Evolutionary conservation across 2,113 vertebrate species (phyloP).

Genomic region (Semnornis frantzii): DNA sequence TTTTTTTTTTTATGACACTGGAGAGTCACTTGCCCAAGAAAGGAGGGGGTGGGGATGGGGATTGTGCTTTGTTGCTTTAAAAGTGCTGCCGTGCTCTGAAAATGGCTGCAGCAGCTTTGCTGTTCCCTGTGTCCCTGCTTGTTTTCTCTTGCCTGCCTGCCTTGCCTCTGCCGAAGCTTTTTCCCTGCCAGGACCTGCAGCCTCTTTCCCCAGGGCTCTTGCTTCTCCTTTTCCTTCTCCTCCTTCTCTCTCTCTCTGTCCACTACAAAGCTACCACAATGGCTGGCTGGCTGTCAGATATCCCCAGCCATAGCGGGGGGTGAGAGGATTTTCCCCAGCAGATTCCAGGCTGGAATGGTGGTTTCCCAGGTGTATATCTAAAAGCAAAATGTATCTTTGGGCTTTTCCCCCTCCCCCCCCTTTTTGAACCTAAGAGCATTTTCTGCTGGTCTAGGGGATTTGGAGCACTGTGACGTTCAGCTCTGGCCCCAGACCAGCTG

Average conservation of each 20-base stretch:
- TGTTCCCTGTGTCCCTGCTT: background rate
- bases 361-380: background rate
- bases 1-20: too few relatives aligned
- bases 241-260: background rate
- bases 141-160: background rate
- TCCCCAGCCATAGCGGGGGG: background rate
- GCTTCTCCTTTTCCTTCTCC: background rate
- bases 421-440: background rate
- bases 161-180: background rate
- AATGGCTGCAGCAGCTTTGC: background rate
- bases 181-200: background rate
- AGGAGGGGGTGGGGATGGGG: too few relatives aligned
- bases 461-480: background rate
- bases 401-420: too few relatives aligned
- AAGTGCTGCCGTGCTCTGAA: background rate
- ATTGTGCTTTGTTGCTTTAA: background rate
- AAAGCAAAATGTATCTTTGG: too few relatives aligned
- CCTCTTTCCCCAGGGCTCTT: background rate
- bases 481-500: background rate
- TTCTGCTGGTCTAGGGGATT: background rate
- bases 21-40: background rate
- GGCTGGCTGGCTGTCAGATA: background rate
- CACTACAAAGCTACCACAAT: rapidly evolving
- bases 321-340: background rate
- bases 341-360: background rate